A percentile compares a stretch with the other conserved stretches of the same genome.
These are phyloP conservation scores for Penaeus indicus DNA, from an alignment of 1,140 invertebrate species.

Conservation along the genomic window DNA sequence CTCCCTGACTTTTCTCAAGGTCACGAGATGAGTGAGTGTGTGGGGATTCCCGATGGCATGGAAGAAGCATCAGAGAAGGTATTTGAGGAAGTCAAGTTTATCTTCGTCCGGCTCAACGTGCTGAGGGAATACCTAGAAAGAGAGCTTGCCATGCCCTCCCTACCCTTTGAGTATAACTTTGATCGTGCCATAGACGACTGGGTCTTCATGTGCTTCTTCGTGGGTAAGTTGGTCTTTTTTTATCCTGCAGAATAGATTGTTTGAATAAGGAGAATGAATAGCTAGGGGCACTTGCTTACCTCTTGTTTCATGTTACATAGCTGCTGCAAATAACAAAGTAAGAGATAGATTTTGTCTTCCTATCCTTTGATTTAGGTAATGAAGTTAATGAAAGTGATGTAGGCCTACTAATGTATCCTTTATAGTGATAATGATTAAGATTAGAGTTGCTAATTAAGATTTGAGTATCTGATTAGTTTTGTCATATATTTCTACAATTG, in stretches of 20 bases:
- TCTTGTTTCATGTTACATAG: no score
- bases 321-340: no score
- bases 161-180: constrained; percentile 92
- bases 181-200: constrained; percentile 96
- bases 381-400: neutral
- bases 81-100: constrained; percentile 83
- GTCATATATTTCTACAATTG: no score
- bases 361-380: neutral
- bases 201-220: constrained; percentile 99
- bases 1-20: constrained; percentile 72
- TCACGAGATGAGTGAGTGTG: constrained; percentile 97
- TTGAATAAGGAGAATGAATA: no score
- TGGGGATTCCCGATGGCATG: constrained; percentile 76
- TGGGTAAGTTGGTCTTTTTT: constrained; percentile 75
- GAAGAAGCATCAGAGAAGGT: constrained; percentile 71
- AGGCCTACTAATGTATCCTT: neutral
- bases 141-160: constrained; percentile 91
- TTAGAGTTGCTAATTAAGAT: no score
- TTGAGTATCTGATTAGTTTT: no score
- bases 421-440: no score
- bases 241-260: no score
- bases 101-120: constrained; percentile 92
- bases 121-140: constrained; percentile 94
- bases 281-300: no score
- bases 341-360: neutral